Evolutionary conservation across 35 echinoderm and acorn worm genomes (phyloP).

Genomic region (Chiridota heheva): DNA sequence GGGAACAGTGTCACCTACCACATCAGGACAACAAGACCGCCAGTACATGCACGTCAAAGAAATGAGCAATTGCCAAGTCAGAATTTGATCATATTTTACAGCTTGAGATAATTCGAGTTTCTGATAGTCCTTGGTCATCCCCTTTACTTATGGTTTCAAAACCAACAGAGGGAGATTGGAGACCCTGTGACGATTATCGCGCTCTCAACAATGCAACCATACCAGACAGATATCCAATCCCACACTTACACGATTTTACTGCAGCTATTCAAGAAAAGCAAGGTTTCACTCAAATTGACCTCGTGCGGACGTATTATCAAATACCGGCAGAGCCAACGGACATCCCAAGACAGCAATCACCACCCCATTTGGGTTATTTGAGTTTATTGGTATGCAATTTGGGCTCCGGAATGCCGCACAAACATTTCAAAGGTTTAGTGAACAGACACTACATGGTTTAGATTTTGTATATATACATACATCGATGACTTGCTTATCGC

Average conservation of each 20-base stretch:
- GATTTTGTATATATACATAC: slow-evolving; percentile 25
- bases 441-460: slow-evolving; percentile 15
- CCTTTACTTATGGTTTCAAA: slow-evolving; percentile 39
- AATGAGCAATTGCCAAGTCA: slow-evolving; percentile 6
- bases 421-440: slow-evolving; percentile 30
- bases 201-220: slow-evolving; percentile 42
- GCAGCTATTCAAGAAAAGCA: slow-evolving; percentile 7
- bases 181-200: slow-evolving; percentile 43
- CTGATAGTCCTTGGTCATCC: slow-evolving; percentile 39
- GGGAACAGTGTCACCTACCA: slow-evolving; percentile 32
- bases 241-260: slow-evolving; percentile 53
- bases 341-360: slow-evolving; percentile 60
- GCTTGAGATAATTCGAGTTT: slow-evolving; percentile 31
- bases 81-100: slow-evolving; percentile 51
- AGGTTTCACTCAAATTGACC: slow-evolving; percentile 45
- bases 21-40: slow-evolving; percentile 30
- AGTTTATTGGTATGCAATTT: slow-evolving; percentile 49
- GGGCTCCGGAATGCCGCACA: slow-evolving; percentile 57
- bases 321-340: slow-evolving; percentile 38
- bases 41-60: slow-evolving; percentile 31
- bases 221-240: slow-evolving; percentile 39
- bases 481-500: slow-evolving; percentile 52
- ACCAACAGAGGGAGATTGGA: slow-evolving; percentile 13
- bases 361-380: slow-evolving; percentile 51
- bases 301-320: slow-evolving; percentile 53